These are phyloP conservation scores for Chrysomallon squamiferum DNA, from an alignment of 1,140 invertebrate species.

Conservation along the genomic window DNA sequence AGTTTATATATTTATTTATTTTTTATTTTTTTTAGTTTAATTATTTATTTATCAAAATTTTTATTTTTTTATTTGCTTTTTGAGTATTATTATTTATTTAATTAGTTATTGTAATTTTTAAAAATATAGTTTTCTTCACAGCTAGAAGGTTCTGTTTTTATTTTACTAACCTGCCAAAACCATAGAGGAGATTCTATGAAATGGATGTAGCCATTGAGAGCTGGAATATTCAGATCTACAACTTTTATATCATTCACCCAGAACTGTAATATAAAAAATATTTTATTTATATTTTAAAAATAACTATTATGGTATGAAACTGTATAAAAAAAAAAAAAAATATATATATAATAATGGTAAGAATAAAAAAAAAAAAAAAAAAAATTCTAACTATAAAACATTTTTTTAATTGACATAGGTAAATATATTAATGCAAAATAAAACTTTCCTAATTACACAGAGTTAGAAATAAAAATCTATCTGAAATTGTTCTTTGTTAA, in stretches of 20 bases:
- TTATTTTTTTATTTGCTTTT: no score
- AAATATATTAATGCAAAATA: not conserved
- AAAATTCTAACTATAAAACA: not conserved
- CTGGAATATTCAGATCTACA: conserved; percentile 17
- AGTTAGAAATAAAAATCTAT: not conserved
- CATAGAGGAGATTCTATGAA: conserved; percentile 8
- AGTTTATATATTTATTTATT: no score
- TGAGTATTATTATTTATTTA: no score
- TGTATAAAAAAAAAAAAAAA: not conserved
- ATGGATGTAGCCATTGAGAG: conserved; percentile 24
- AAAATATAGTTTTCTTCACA: no score
- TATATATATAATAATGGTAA: not conserved
- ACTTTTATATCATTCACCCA: conserved; percentile 13
- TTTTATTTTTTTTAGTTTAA: no score
- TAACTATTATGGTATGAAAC: not conserved
- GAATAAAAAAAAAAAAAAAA: not conserved
- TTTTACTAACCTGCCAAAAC: not conserved
- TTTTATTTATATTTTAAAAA: not conserved
- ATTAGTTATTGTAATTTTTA: no score
- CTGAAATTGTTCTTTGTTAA: not conserved
- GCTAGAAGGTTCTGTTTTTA: no score
- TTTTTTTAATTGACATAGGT: not conserved
- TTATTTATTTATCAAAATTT: no score
- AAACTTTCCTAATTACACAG: not conserved
- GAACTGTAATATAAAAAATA: conserved; percentile 11